Evolutionary conservation across 2,888 invertebrate species (phyloP), one percentile per base, ranked within the genome.

Genomic region (Mesochorus sp.): DNA sequence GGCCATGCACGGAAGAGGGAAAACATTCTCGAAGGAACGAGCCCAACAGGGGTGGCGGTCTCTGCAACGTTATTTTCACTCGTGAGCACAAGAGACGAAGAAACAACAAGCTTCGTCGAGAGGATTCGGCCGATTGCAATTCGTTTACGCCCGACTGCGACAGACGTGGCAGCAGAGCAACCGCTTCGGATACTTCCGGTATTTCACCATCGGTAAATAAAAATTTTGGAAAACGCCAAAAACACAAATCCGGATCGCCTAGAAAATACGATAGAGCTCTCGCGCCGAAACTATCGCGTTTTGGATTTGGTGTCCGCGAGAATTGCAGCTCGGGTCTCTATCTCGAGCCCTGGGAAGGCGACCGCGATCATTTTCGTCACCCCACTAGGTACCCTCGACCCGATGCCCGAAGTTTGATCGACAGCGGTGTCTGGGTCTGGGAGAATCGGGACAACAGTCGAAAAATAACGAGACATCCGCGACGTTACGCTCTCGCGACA

Each of bases 251-350:
- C 2, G 66, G 71, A 14, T 76, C 74, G 6, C 76, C 79, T 5
- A 53, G 49, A 66, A 80, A 66, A 17, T 51, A 31, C 10, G 21
- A 14, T 0, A 12, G 6, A 1, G 14, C 39, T 17, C 5, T 82
- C 0, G 68, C 81, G 2, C 80, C 81, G 5, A 86, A 86, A 80
- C 76, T 88, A 67, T 87, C 88, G 4, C 88, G 93, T 42, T 93
- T 93, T 80, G 92, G 92, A 1, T 85, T 87, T 10, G 92, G 92
- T 0, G 83, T 93, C 0, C 82, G 88, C 0, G 93, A 93, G 80
- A 92, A 92, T 47, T 93, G 93, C 81, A 83, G 80, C 8, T 90
- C 91, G 0, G 90, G 90, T 1, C 86, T 93, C 1, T 92, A 90
- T 68, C 85, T 93, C 1, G 85, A 84, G 2, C 84, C 85, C 1